A percentile compares a stretch with the other conserved stretches of the same genome.
Conservation (phyloP, 2,888 invertebrate genomes). For the Onchidella celtica region DNA sequence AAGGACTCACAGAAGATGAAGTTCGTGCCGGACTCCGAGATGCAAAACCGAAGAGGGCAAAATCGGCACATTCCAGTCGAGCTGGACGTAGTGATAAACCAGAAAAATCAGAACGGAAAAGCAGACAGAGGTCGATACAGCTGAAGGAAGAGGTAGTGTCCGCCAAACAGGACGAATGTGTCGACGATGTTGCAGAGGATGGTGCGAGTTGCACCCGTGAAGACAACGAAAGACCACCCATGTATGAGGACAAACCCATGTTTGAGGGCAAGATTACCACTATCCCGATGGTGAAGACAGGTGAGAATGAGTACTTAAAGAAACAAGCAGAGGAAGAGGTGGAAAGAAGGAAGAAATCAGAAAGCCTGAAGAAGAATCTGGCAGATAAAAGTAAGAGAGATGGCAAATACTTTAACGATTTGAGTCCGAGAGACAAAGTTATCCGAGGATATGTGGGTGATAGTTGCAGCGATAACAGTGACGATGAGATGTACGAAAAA, state of each 20-base stretch:
- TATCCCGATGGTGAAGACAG: constrained; percentile 40
- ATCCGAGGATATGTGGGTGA: constrained; percentile 44
- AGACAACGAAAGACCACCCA: not conserved
- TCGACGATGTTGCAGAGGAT: not conserved
- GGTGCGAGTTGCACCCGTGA: not conserved
- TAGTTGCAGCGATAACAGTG: not conserved
- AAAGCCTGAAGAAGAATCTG: not conserved
- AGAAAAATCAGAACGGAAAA: not conserved
- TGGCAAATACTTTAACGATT: constrained; percentile 8
- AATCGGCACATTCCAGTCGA: too few relatives aligned
- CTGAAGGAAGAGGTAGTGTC: not conserved
- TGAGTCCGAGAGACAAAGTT: constrained; percentile 27
- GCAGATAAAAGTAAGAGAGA: not conserved
- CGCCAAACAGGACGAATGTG: not conserved
- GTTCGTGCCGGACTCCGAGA: not conserved
- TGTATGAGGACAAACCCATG: not conserved
- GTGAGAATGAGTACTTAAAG: constrained; percentile 38
- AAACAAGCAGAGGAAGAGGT: constrained; percentile 33
- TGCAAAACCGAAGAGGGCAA: too few relatives aligned
- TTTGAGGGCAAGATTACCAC: constrained; percentile 19
- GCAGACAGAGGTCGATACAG: not conserved
- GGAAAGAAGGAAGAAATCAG: constrained; percentile 2
- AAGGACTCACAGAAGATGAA: not conserved
- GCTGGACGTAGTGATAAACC: too few relatives aligned
- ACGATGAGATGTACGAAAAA: constrained; percentile 36